These are phyloP conservation scores for Pandion haliaetus DNA, from an alignment of 2,113 vertebrate genomes.

Conservation along the genomic window DNA sequence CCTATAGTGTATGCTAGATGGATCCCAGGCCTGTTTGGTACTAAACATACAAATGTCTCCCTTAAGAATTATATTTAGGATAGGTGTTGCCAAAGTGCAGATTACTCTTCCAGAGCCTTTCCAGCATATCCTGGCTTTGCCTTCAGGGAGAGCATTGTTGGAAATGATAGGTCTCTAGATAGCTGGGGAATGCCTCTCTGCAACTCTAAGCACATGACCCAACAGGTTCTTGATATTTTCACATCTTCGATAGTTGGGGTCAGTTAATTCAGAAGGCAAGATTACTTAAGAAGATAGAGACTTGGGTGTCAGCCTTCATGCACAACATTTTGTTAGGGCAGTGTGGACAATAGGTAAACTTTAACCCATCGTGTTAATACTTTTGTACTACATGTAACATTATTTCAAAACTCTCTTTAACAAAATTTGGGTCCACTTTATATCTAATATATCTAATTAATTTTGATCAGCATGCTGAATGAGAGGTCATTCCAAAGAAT, in stretches of 20 bases:
- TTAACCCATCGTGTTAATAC: background rate
- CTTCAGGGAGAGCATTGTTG: background rate
- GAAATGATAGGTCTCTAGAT: background rate
- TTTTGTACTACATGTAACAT: background rate
- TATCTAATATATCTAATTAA: background rate
- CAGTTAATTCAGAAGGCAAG: background rate
- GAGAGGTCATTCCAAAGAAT: background rate
- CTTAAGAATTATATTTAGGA: background rate
- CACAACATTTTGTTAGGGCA: background rate
- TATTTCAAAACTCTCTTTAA: background rate
- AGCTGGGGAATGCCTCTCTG: background rate
- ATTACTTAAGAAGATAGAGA: background rate
- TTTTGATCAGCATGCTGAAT: background rate
- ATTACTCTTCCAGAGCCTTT: background rate
- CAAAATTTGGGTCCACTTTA: background rate
- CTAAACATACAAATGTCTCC: background rate
- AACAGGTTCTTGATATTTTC: background rate
- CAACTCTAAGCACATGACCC: background rate
- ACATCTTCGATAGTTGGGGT: background rate
- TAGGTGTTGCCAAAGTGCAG: background rate
- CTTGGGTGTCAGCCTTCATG: background rate
- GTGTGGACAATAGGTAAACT: background rate
- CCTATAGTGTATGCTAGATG: background rate
- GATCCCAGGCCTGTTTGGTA: background rate
- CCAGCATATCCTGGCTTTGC: background rate